A percentile compares a stretch with the other conserved stretches of the same genome.
Evolutionary conservation across 2,888 invertebrate species (phyloP).

Genomic region (Aplocera efformata): DNA sequence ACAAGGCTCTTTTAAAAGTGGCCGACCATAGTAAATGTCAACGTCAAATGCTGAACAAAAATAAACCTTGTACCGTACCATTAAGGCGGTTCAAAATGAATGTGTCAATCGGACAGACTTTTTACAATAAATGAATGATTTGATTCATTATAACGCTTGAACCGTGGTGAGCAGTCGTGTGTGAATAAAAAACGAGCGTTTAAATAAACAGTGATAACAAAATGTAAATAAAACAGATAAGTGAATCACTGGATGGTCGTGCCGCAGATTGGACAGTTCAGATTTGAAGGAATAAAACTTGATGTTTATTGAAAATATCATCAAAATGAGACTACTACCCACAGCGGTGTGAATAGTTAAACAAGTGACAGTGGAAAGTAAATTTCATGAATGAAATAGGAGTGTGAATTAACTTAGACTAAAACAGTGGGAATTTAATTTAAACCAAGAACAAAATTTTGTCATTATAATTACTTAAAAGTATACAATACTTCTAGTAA

Average conservation of each 20-base stretch:
- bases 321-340: neutral
- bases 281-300: neutral
- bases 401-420: no score
- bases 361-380: no score
- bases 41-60: neutral
- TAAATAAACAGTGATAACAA: constrained; percentile 9
- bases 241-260: neutral
- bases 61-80: constrained; percentile 4
- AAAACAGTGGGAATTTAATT: no score
- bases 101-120: constrained; percentile 6
- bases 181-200: constrained; percentile 1
- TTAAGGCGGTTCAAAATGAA: constrained; percentile 7
- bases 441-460: neutral
- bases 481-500: no score
- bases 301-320: no score
- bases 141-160: constrained; percentile 2
- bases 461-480: no score
- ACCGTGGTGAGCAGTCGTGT: constrained; percentile 4
- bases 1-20: constrained; percentile 6
- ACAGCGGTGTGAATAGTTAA: no score
- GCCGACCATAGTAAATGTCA: neutral
- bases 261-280: constrained; percentile 1
- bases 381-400: no score
- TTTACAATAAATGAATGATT: neutral
- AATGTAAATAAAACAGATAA: constrained; percentile 18